Percentiles rank a stretch among this genome's conserved stretches.
These are phyloP conservation scores for Macropodus opercularis DNA, from an alignment of 2,797 vertebrate genomes.

Conservation along the genomic window DNA sequence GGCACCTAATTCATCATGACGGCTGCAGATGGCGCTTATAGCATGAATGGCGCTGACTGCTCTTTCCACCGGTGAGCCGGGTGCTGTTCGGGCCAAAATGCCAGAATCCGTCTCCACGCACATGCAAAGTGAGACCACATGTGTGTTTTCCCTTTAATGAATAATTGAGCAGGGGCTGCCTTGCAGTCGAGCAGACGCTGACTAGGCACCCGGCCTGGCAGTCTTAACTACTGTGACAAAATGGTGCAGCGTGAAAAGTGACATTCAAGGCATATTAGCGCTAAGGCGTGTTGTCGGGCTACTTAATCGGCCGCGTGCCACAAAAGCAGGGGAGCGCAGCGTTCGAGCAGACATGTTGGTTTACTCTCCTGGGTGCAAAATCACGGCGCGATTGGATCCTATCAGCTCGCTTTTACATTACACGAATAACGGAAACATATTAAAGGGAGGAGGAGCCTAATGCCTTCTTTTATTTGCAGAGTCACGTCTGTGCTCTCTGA, in stretches of 20 bases:
- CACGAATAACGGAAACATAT: constrained; percentile 63
- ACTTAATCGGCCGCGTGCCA: constrained; percentile 20
- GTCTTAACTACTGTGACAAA: constrained; percentile 58
- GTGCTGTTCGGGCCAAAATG: constrained; percentile 44
- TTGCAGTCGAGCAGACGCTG: constrained; percentile 53
- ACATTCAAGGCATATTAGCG: constrained; percentile 50
- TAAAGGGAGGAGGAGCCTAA: constrained; percentile 45
- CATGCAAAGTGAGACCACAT: constrained; percentile 42
- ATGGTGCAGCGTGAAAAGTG: constrained; percentile 60
- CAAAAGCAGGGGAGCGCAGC: constrained; percentile 20
- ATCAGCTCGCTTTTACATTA: constrained; percentile 36
- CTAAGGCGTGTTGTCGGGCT: constrained; percentile 36
- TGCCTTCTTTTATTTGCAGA: constrained; percentile 76
- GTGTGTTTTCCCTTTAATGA: constrained; percentile 50
- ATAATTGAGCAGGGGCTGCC: constrained; percentile 62
- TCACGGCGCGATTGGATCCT: constrained; percentile 29
- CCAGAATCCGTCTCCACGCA: constrained; percentile 44
- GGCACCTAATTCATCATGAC: constrained; percentile 42
- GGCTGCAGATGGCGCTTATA: constrained; percentile 25
- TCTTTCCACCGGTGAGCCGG: constrained; percentile 27
- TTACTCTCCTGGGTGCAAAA: no score
- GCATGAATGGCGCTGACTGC: constrained; percentile 34
- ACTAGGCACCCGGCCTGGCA: constrained; percentile 51
- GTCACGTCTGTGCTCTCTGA: constrained; percentile 74
- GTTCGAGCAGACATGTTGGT: no score